Conservation (phyloP, 2,113 vertebrate genomes). For the Helogale parvula region DNA sequence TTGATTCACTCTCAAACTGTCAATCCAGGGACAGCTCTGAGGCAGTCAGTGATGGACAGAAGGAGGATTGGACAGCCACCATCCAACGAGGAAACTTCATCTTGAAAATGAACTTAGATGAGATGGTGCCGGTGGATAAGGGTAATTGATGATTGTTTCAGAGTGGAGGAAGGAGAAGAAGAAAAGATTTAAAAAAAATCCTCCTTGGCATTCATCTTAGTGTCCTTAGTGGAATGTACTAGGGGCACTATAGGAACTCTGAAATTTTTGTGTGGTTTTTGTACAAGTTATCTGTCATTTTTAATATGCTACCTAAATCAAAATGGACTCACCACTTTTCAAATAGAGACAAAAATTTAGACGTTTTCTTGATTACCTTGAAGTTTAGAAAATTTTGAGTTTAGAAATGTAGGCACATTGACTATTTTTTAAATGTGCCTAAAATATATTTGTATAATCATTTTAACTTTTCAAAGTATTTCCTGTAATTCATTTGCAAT, state of each 20-base stretch:
- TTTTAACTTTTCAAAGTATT: constrained; percentile 41
- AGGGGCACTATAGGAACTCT: constrained; percentile 84
- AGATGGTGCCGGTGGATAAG: constrained; percentile 94
- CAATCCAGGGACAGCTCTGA: constrained; percentile 90
- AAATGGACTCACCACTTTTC: constrained; percentile 43
- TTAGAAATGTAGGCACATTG: background rate
- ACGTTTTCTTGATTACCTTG: background rate
- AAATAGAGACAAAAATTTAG: background rate
- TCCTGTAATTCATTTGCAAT: constrained; percentile 26
- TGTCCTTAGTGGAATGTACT: constrained; percentile 78
- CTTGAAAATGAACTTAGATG: constrained; percentile 94
- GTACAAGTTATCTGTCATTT: constrained; percentile 56
- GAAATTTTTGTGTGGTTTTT: constrained; percentile 78
- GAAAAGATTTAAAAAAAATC: constrained; percentile 83
- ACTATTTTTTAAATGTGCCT: background rate
- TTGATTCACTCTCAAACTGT: constrained; percentile 96
- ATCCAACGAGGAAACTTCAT: constrained; percentile 94
- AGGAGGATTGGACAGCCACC: constrained; percentile 93
- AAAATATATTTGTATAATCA: background rate
- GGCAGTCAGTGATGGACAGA: constrained; percentile 93
- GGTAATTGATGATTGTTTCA: constrained; percentile 98
- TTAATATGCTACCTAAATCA: constrained; percentile 58
- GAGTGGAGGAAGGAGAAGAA: constrained; percentile 84
- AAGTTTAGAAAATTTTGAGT: constrained; percentile 43
- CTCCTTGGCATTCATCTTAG: constrained; percentile 85